phyloP scores from a whole-genome alignment of 2,888 invertebrate genomes.

The Maniola hyperantus region DNA sequence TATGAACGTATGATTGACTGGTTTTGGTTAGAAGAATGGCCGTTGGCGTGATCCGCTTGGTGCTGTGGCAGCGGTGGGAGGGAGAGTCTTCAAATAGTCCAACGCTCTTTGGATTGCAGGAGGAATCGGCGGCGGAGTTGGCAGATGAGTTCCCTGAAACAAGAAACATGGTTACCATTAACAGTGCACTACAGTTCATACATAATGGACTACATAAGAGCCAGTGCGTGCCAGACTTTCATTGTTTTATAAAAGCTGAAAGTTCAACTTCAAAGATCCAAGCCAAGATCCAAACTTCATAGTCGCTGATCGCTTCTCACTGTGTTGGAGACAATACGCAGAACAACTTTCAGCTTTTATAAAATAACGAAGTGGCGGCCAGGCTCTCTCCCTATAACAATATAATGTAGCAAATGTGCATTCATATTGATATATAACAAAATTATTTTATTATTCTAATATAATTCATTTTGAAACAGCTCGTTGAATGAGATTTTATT shows the following conservation, averaged over 20 bases:
- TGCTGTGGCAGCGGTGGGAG: constrained; percentile 71
- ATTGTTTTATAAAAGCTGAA: no score
- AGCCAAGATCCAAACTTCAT: no score
- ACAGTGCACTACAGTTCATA: not conserved
- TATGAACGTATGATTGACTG: not conserved
- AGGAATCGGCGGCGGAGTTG: constrained; percentile 92
- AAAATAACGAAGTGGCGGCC: no score
- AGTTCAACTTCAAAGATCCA: no score
- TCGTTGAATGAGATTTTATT: not conserved
- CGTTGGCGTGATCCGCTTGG: constrained; percentile 10
- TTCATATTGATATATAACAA: no score
- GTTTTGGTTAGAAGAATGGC: constrained; percentile 15
- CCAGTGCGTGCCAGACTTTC: no score
- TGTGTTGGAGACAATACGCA: no score
- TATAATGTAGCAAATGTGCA: no score
- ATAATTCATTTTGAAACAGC: not conserved
- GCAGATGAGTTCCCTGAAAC: constrained; percentile 87
- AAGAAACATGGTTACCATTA: not conserved
- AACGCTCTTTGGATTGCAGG: constrained; percentile 87
- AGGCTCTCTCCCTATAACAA: no score
- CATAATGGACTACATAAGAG: not conserved
- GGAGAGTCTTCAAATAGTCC: constrained; percentile 83
- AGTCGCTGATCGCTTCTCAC: no score
- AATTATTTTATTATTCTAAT: not conserved
- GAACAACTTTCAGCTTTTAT: no score